Base-by-base conservation (phyloP, 2,113 vertebrate species). In the Eubucco bourcierii region DNA sequence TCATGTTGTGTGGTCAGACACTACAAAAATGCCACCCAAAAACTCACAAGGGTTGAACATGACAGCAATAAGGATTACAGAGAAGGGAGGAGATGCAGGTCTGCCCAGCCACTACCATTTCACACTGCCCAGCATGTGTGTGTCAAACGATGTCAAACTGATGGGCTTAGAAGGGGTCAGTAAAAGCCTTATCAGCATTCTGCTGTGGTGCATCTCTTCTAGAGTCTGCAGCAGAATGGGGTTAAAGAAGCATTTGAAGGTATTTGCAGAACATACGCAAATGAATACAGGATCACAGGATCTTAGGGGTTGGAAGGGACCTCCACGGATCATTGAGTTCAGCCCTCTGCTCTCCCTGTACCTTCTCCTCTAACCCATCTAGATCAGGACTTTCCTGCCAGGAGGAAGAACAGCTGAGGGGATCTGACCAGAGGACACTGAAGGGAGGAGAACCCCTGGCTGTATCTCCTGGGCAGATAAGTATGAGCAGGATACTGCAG, bases 391-490 rank as follows among this genome's bases (percentile, higher is more conserved):
- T 94, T 59, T 87, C 77, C 74, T 65, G 91, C 78, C 85, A 84
- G 6, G 73, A 71, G 72, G 70, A 79, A 67, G 56, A 68, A 87
- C 5, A 25, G 86, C 83, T 66, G 94, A 91, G 8, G 39, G 66
- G 46, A 89, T 78, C 12, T 52, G 46, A 52, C 94, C 91, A 60
- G 89, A 88, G 91, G 81, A 94, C 5, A 83, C 31, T 39, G 92
- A 67, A 83, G 90, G 94, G 80, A 91, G 95, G 81, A 91, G 95
- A 87, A 95, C 80, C 65, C 96, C 96, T 89, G 93, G 86, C 87
- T 93, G 91, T 61, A 58, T 70, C 56, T 95, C 97, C 97, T 95
- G 95, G 88, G 91, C 21, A 90, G 84, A 81, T 44, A 92, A 96
- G 93, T 50, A 92, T 84, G 73, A 95, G 93, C 74, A 94, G 66